Conservation (phyloP, 2,113 vertebrate genomes). For the Sylvilagus bachmani region DNA sequence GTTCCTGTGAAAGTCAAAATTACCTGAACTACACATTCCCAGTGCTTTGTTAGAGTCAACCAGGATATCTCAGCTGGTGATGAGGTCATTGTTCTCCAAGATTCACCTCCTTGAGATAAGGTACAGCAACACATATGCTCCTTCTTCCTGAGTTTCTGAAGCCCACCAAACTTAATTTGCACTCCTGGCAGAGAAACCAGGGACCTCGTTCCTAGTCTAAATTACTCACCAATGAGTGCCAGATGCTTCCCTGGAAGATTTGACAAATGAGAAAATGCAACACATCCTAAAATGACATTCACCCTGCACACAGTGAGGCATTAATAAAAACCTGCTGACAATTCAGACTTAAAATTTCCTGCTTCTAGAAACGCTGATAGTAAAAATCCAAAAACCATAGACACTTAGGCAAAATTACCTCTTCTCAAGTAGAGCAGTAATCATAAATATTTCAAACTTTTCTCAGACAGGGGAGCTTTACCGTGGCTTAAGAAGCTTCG, state of each 20-base stretch:
- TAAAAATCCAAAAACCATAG: conserved; percentile 36
- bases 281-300: neutral
- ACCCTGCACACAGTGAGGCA: neutral
- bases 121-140: neutral
- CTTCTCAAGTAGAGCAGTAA: neutral
- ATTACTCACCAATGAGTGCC: conserved; percentile 11
- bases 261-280: conserved; percentile 45
- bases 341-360: conserved; percentile 47
- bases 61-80: neutral
- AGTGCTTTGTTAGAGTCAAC: neutral
- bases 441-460: conserved; percentile 58
- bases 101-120: neutral
- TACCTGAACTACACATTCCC: neutral
- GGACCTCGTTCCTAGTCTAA: neutral
- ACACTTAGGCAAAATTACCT: neutral
- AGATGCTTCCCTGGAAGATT: conserved; percentile 45
- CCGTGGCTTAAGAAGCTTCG: neutral
- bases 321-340: conserved; percentile 60
- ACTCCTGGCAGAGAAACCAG: neutral
- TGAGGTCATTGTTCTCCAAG: neutral
- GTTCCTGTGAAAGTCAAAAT: neutral
- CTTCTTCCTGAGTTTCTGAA: conserved; percentile 26
- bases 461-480: conserved; percentile 16
- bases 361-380: conserved; percentile 57
- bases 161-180: neutral